Percentiles rank a stretch among this genome's conserved stretches.
Conservation (phyloP, 2,113 vertebrate genomes). For the Dasyurus viverrinus region DNA sequence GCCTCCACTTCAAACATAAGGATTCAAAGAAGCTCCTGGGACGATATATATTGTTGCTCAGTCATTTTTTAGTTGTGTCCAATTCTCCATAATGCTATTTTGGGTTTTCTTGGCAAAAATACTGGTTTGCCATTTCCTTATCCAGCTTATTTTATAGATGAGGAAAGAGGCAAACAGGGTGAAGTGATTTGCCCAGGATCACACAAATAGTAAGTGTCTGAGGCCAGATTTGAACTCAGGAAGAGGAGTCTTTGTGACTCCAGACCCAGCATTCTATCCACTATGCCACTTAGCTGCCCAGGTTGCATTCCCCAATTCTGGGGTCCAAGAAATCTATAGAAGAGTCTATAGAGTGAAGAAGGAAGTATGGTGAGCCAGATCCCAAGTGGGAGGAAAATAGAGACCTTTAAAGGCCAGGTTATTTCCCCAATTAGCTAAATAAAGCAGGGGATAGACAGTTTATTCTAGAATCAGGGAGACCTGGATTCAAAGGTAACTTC, state of each 20-base stretch:
- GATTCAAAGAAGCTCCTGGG: background rate
- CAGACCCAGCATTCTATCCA: background rate
- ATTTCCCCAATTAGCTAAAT: background rate
- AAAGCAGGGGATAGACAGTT: background rate
- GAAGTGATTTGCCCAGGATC: background rate
- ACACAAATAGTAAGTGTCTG: background rate
- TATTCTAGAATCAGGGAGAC: background rate
- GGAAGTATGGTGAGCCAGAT: background rate
- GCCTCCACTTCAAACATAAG: background rate
- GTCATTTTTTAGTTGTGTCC: background rate
- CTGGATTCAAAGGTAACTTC: background rate
- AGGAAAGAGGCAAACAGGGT: background rate
- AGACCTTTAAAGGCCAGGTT: background rate
- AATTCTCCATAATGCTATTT: background rate
- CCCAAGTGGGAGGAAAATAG: background rate
- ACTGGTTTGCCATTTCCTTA: background rate
- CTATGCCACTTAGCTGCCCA: background rate
- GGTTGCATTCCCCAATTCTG: background rate
- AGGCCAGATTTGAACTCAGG: background rate
- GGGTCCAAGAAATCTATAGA: background rate
- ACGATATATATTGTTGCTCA: background rate
- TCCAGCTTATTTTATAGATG: background rate
- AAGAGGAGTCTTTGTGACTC: background rate
- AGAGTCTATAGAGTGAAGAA: background rate
- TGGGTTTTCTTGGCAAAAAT: background rate